These are phyloP conservation scores for Apteryx owenii DNA, from an alignment of 2,113 vertebrate genomes.

Conservation along the genomic window DNA sequence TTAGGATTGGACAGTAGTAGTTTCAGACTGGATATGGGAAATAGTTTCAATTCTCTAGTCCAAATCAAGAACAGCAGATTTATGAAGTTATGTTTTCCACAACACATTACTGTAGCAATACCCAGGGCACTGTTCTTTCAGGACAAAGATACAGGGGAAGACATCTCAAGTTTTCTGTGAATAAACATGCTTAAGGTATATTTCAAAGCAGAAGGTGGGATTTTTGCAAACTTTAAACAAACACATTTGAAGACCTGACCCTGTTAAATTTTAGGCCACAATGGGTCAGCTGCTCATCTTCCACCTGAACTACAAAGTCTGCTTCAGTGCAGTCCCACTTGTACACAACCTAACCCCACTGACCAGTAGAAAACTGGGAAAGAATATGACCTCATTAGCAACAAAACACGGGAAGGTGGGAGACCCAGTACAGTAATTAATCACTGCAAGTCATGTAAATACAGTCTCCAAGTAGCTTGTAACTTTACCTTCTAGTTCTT, in stretches of 20 bases:
- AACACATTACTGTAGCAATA: background rate
- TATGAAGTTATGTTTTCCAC: background rate
- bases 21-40: background rate
- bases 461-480: background rate
- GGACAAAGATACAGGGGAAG: background rate
- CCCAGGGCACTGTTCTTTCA: rapidly evolving
- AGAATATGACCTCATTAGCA: background rate
- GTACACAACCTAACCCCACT: background rate
- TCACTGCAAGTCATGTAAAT: background rate
- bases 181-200: background rate
- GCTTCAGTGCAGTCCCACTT: background rate
- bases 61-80: background rate
- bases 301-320: background rate
- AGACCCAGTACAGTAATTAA: background rate
- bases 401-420: background rate
- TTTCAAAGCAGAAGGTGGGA: background rate
- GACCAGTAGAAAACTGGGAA: background rate
- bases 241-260: background rate
- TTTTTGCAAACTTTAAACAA: background rate
- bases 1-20: background rate
- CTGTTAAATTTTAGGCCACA: background rate
- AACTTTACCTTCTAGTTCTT: background rate
- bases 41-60: background rate
- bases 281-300: background rate
- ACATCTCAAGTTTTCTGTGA: background rate